A percentile compares a stretch with the other conserved stretches of the same genome.
phyloP scores from a whole-genome alignment of 37 sponge, comb jelly and placozoan genomes.

The Agelas oroides region DNA sequence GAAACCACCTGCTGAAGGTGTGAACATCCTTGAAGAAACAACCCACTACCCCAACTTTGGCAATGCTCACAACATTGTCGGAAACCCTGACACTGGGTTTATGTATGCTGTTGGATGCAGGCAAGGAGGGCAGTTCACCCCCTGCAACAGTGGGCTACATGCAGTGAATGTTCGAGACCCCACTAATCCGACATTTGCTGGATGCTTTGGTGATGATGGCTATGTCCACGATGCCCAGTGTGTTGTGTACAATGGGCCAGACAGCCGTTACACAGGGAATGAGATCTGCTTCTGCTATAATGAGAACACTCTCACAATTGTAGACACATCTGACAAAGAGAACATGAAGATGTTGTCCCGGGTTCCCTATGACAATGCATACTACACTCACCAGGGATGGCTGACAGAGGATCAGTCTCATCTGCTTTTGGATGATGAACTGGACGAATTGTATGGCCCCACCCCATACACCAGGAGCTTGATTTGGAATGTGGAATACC shows the following conservation, averaged over 20 bases:
- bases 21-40: conserved; percentile 18
- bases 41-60: conserved; percentile 53
- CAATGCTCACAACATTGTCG: conserved; percentile 72
- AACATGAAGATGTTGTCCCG: conserved; percentile 49
- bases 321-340: conserved; percentile 66
- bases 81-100: conserved; percentile 72
- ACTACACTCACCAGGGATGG: conserved; percentile 84
- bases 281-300: conserved; percentile 88
- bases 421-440: conserved; percentile 70
- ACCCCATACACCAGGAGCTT: conserved; percentile 49
- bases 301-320: conserved; percentile 80
- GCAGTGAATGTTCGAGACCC: conserved; percentile 68
- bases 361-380: conserved; percentile 27
- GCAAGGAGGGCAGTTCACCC: neutral
- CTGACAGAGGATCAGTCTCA: conserved; percentile 75
- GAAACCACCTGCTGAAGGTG: neutral
- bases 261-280: conserved; percentile 12
- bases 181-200: conserved; percentile 40
- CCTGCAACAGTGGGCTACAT: conserved; percentile 76
- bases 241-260: conserved; percentile 74
- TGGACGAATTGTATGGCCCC: conserved; percentile 72
- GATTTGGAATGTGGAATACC: conserved; percentile 73
- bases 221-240: conserved; percentile 87
- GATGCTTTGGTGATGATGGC: conserved; percentile 71
- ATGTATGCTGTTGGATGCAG: conserved; percentile 69